Conservation (phyloP, 2,888 invertebrate species). For the Trichogramma dendrolimi region DNA sequence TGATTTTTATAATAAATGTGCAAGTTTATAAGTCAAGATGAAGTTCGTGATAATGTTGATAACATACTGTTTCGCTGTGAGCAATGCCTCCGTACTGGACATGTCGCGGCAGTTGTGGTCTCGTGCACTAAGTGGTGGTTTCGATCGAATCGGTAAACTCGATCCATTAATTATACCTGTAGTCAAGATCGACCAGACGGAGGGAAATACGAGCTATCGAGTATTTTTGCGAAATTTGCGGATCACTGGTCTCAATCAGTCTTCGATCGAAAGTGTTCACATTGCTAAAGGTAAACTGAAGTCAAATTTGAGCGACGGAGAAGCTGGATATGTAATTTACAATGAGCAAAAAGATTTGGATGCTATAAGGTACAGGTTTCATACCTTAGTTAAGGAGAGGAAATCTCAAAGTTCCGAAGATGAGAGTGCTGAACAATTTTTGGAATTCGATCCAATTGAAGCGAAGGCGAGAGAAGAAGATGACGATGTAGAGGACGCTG, state of each 20-base stretch:
- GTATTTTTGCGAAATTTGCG: constrained; percentile 43
- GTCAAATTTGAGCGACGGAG: constrained; percentile 44
- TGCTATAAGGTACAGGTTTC: constrained; percentile 45
- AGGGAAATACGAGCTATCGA: constrained; percentile 45
- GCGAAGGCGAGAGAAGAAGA: constrained; percentile 4
- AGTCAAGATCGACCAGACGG: constrained; percentile 54
- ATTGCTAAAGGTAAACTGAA: constrained; percentile 42
- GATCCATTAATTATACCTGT: constrained; percentile 46
- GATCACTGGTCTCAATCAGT: constrained; percentile 43
- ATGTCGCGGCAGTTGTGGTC: constrained; percentile 47
- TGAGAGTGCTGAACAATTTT: not conserved
- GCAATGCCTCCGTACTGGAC: constrained; percentile 38
- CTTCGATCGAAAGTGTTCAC: constrained; percentile 45
- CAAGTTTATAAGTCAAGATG: not conserved
- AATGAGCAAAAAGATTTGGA: constrained; percentile 43
- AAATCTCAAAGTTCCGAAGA: constrained; percentile 8
- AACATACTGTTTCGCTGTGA: not conserved
- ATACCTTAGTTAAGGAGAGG: constrained; percentile 43
- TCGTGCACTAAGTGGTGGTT: constrained; percentile 41
- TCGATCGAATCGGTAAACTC: constrained; percentile 39
- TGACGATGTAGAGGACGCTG: not conserved
- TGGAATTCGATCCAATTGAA: constrained; percentile 16
- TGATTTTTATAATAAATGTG: constrained; percentile 8
- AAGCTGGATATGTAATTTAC: constrained; percentile 48
- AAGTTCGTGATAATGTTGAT: not conserved